phyloP scores from a whole-genome alignment of 2,113 vertebrate genomes.

The Semnornis frantzii region DNA sequence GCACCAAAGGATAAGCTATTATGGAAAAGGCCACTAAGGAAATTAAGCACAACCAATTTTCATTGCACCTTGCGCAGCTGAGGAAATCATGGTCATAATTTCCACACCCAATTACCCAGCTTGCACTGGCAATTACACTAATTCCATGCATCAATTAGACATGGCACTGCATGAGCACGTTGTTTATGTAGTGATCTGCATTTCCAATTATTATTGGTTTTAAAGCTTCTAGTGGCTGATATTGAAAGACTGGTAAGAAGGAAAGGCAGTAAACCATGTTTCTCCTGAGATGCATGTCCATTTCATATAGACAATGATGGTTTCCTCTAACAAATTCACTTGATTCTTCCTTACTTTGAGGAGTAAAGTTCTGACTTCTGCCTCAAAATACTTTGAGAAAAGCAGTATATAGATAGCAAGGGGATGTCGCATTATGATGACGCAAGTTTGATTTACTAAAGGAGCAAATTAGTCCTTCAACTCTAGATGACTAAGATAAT shows the following conservation, averaged over 20 bases:
- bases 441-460: neutral
- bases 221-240: neutral
- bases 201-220: neutral
- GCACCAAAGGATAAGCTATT: neutral
- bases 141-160: conserved; percentile 38
- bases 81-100: neutral
- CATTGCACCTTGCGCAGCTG: neutral
- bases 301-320: neutral
- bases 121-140: conserved; percentile 41
- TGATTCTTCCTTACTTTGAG: neutral
- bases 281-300: neutral
- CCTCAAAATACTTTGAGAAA: neutral
- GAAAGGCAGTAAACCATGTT: neutral
- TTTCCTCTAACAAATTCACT: neutral
- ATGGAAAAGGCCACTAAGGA: neutral
- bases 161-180: neutral
- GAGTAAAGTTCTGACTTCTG: neutral
- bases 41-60: neutral
- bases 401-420: neutral
- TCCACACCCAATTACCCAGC: conserved; percentile 49
- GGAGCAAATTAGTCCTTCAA: neutral
- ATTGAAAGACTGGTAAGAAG: neutral
- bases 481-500: neutral
- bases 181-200: conserved; percentile 5
- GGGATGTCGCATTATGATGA: neutral